Conservation (phyloP, 2,888 invertebrate species). For the Lasioglossum lativentre region DNA sequence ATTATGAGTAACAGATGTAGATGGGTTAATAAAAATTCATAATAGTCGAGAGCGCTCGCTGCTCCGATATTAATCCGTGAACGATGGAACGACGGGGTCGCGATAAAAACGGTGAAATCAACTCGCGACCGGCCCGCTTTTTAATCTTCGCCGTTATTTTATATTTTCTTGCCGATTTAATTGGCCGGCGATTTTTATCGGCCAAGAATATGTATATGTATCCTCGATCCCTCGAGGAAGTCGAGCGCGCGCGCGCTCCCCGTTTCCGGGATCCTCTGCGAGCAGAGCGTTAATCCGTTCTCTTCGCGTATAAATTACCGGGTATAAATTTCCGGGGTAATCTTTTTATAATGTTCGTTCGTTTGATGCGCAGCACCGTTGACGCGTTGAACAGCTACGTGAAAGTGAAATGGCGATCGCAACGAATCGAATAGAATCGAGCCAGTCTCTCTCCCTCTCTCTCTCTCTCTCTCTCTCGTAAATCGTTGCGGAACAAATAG, state of each 20-base stretch:
- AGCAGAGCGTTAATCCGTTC: constrained; percentile 5
- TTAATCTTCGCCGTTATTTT: constrained; percentile 49
- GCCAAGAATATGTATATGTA: background rate
- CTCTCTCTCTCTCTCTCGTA: background rate
- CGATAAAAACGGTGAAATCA: constrained; percentile 54
- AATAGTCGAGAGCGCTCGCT: constrained; percentile 45
- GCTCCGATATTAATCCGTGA: constrained; percentile 57
- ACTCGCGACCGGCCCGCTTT: constrained; percentile 36
- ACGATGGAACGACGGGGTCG: constrained; percentile 47
- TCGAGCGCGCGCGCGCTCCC: too few relatives aligned
- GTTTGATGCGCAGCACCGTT: background rate
- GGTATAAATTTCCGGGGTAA: background rate
- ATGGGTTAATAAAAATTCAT: constrained; percentile 64
- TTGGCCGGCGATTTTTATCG: constrained; percentile 3
- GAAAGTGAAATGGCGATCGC: background rate
- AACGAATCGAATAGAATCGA: background rate
- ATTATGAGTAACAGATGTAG: constrained; percentile 62
- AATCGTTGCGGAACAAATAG: background rate
- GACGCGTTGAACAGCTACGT: background rate
- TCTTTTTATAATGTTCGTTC: background rate
- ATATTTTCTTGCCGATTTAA: constrained; percentile 52
- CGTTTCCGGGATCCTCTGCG: background rate
- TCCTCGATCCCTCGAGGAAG: background rate
- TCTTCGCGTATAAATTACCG: background rate
- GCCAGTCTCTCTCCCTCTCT: background rate